Evolutionary conservation across 2,888 invertebrate species (phyloP).

Genomic region (Glaucopsyche alexis): DNA sequence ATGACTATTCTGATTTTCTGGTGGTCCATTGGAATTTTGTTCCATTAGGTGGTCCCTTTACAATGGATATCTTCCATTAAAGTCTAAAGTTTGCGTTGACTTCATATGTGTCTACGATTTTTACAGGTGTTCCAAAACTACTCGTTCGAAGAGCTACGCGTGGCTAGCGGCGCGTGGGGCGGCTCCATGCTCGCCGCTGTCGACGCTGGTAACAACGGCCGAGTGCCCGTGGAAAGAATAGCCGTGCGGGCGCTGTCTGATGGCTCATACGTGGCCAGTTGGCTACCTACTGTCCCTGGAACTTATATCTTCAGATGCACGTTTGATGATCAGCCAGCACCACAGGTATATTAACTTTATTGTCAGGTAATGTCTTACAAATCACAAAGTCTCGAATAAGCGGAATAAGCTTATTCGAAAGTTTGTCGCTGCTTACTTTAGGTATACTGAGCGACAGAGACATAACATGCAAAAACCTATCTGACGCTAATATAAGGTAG

Average conservation of each 20-base stretch:
- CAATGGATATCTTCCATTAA: too few relatives aligned
- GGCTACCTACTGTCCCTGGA: conserved; percentile 96
- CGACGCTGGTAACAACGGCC: conserved; percentile 60
- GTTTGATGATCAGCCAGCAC: conserved; percentile 90
- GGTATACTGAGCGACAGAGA: too few relatives aligned
- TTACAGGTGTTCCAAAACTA: conserved; percentile 91
- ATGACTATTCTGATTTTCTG: too few relatives aligned
- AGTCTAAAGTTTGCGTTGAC: too few relatives aligned
- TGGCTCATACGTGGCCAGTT: conserved; percentile 90
- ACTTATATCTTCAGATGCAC: conserved; percentile 92
- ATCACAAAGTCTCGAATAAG: not conserved
- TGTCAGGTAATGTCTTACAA: not conserved
- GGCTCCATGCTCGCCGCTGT: conserved; percentile 57
- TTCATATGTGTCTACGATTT: not conserved
- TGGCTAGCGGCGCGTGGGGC: conserved; percentile 71
- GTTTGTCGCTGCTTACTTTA: too few relatives aligned
- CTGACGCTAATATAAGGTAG: too few relatives aligned
- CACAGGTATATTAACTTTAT: conserved; percentile 73
- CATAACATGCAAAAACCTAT: too few relatives aligned
- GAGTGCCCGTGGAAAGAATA: conserved; percentile 84
- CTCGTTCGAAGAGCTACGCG: conserved; percentile 96
- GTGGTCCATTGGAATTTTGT: too few relatives aligned
- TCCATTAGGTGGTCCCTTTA: too few relatives aligned
- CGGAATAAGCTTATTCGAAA: too few relatives aligned
- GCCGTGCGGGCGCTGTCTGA: conserved; percentile 87